These are phyloP conservation scores for Sparus aurata DNA, from an alignment of 2,797 vertebrate species.

Conservation along the genomic window DNA sequence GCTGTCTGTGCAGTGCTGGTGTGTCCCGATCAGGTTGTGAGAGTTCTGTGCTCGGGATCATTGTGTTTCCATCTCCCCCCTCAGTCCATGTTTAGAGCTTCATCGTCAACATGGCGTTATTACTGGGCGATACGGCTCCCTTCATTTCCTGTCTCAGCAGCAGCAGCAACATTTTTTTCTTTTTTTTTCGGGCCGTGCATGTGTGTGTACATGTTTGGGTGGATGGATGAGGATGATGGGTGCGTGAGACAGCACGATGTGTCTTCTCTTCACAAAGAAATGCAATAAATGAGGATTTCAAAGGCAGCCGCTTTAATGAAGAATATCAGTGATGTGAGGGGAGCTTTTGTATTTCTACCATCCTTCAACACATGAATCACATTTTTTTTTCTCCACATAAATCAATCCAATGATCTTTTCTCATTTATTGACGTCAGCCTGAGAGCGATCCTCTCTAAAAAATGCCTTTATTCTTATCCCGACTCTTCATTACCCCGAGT, in stretches of 20 bases:
- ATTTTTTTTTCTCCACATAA: constrained; percentile 18
- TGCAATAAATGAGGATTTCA: constrained; percentile 55
- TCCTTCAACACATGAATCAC: constrained; percentile 19
- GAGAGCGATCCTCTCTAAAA: neutral
- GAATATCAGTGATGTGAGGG: constrained; percentile 23
- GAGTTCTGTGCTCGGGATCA: constrained; percentile 65
- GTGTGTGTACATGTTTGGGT: constrained; percentile 6
- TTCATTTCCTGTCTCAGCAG: constrained; percentile 80
- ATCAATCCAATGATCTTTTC: neutral
- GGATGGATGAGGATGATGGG: constrained; percentile 17
- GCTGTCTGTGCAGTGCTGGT: constrained; percentile 51
- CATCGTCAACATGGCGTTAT: constrained; percentile 73
- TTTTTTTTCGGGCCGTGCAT: constrained; percentile 5
- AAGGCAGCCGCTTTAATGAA: constrained; percentile 42
- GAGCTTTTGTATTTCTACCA: constrained; percentile 26
- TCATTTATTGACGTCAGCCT: neutral
- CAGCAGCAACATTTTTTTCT: constrained; percentile 15
- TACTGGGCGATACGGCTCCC: constrained; percentile 70
- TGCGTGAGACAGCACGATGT: constrained; percentile 46
- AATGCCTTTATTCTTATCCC: constrained; percentile 1
- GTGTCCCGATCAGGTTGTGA: constrained; percentile 68
- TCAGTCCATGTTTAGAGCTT: constrained; percentile 57
- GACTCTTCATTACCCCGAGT: neutral
- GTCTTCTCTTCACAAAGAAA: constrained; percentile 58
- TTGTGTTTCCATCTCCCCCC: constrained; percentile 66